Evolutionary conservation across 2,888 invertebrate genomes (phyloP).

Genomic region (Rotaria sp.): DNA sequence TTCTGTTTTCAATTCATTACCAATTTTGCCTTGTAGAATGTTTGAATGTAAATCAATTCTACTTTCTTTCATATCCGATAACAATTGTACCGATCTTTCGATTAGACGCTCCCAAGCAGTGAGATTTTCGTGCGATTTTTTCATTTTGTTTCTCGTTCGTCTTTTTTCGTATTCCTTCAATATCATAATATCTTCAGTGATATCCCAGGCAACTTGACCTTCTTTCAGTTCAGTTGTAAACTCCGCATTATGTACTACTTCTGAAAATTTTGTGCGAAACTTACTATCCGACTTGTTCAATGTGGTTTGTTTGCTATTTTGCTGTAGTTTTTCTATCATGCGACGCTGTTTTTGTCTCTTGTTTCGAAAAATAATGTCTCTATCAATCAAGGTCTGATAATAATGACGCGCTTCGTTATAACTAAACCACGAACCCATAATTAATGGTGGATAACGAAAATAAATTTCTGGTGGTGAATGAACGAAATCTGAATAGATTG

Average conservation of each 20-base stretch:
- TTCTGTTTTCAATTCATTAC: not conserved
- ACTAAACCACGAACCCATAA: not conserved
- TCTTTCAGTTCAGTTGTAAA: not conserved
- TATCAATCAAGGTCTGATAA: not conserved
- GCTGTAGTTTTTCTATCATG: not conserved
- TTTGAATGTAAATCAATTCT: not conserved
- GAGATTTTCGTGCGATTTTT: not conserved
- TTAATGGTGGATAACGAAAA: not conserved
- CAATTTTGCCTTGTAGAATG: not conserved
- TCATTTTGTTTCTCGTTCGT: not conserved
- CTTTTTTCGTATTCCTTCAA: not conserved
- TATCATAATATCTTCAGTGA: not conserved
- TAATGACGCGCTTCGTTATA: not conserved
- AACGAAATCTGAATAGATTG: not conserved
- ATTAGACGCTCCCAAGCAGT: not conserved
- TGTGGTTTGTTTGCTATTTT: not conserved
- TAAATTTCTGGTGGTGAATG: not conserved
- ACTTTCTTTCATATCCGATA: not conserved
- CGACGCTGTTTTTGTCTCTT: not conserved
- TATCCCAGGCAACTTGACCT: not conserved
- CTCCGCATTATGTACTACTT: not conserved
- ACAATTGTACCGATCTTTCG: not conserved
- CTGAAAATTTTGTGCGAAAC: too few species aligned
- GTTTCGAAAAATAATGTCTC: not conserved
- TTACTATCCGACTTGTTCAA: too few species aligned